These are phyloP conservation scores for Halotydeus destructor DNA, from an alignment of 1,140 invertebrate species.

Conservation along the genomic window DNA sequence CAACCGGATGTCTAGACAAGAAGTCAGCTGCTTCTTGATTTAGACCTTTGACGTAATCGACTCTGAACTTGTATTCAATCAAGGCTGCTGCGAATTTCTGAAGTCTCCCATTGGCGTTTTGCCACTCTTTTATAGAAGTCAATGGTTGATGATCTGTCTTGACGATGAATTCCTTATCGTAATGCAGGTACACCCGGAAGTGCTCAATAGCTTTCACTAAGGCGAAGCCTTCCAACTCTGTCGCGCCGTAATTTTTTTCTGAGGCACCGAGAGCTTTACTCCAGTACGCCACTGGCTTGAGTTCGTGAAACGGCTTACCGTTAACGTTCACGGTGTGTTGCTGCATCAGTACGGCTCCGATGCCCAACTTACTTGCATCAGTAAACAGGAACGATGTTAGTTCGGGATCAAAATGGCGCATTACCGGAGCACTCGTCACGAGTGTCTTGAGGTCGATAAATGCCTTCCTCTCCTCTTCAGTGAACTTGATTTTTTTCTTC, in stretches of 20 bases:
- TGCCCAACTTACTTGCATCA: conserved; percentile 12
- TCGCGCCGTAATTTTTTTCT: conserved; percentile 30
- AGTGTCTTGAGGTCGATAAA: conserved; percentile 13
- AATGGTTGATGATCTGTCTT: conserved; percentile 25
- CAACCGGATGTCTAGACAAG: no score
- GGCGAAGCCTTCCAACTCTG: conserved; percentile 31
- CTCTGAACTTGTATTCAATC: no score
- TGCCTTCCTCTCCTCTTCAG: conserved; percentile 7
- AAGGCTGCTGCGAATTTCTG: no score
- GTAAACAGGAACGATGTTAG: conserved; percentile 2
- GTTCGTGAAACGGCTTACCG: conserved; percentile 12
- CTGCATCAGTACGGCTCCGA: conserved; percentile 15
- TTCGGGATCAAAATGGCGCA: conserved; percentile 9
- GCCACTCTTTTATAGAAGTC: neutral
- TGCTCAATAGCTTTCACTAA: conserved; percentile 27
- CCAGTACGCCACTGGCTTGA: conserved; percentile 14
- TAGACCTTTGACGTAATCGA: no score
- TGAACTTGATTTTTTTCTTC: conserved; percentile 15
- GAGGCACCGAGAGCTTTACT: conserved; percentile 22
- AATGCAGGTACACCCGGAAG: conserved; percentile 32
- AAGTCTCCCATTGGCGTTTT: no score
- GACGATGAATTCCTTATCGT: conserved; percentile 24
- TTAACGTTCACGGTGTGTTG: neutral
- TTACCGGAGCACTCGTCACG: conserved; percentile 7
- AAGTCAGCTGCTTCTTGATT: no score